Evolutionary conservation across 2,797 vertebrate genomes (phyloP).

Genomic region (Cynopterus sphinx): DNA sequence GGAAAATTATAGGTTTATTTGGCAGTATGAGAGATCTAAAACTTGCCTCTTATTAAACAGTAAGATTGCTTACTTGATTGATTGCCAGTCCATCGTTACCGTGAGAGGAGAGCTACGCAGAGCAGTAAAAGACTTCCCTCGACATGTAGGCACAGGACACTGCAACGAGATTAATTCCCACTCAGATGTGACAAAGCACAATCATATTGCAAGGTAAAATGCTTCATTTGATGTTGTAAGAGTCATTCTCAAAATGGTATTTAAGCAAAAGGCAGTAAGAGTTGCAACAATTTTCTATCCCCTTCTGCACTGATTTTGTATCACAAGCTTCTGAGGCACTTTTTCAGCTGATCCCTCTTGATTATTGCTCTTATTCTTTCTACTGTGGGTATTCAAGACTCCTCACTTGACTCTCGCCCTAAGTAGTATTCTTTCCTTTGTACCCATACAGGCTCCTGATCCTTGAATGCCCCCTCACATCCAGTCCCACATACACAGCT

Average conservation of each 20-base stretch:
- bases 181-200: background rate
- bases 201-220: background rate
- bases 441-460: background rate
- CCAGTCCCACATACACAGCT: background rate
- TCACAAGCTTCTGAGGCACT: background rate
- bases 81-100: constrained; percentile 96
- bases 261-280: background rate
- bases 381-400: background rate
- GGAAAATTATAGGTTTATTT: background rate
- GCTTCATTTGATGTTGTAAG: background rate
- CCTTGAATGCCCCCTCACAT: background rate
- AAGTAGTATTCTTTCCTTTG: background rate
- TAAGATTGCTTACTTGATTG: constrained; percentile 91
- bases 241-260: background rate
- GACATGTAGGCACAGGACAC: constrained; percentile 92
- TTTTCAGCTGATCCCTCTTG: background rate
- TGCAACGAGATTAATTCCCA: constrained; percentile 78
- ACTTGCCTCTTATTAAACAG: background rate
- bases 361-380: background rate
- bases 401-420: background rate
- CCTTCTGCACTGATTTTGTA: background rate
- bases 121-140: constrained; percentile 90
- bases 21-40: background rate
- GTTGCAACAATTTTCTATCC: background rate
- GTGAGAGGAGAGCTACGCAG: constrained; percentile 93